phyloP scores from a whole-genome alignment of 2,113 vertebrate species.

The Anhinga rufa region DNA sequence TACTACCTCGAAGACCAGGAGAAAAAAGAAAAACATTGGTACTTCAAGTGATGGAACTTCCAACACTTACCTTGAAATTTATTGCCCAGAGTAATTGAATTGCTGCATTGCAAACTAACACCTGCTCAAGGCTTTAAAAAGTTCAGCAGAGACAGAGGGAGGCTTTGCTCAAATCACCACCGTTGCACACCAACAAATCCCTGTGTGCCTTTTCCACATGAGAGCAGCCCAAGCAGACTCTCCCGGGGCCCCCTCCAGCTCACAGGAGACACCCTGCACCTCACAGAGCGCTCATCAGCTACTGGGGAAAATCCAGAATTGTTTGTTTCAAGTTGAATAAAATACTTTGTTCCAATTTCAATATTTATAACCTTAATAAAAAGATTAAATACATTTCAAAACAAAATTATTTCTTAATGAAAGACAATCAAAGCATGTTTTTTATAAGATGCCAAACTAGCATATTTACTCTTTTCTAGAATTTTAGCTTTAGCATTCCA shows the following conservation, averaged over 20 bases:
- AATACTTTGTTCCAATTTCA: background rate
- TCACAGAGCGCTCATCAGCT: background rate
- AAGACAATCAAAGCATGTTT: background rate
- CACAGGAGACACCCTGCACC: background rate
- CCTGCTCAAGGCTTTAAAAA: background rate
- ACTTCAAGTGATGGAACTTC: background rate
- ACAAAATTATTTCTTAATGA: background rate
- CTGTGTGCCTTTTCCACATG: fast-evolving
- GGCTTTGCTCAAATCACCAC: background rate
- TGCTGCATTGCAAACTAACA: slow-evolving; percentile 7
- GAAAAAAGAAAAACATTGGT: background rate
- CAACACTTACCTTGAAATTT: slow-evolving; percentile 31
- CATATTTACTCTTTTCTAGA: background rate
- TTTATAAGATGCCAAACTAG: background rate
- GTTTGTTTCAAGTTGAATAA: background rate
- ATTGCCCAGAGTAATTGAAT: slow-evolving; percentile 39
- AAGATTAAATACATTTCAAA: background rate
- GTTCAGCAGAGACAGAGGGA: background rate
- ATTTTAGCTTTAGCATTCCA: background rate
- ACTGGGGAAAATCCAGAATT: fast-evolving
- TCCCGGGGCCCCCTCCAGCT: background rate
- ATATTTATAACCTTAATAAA: slow-evolving; percentile 1
- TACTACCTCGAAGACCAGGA: background rate
- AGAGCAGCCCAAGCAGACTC: background rate
- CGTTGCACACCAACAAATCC: fast-evolving